Percentiles rank a stretch among this genome's conserved stretches.
Evolutionary conservation across 2,797 vertebrate species (phyloP).

Genomic region (Sebastes minor): DNA sequence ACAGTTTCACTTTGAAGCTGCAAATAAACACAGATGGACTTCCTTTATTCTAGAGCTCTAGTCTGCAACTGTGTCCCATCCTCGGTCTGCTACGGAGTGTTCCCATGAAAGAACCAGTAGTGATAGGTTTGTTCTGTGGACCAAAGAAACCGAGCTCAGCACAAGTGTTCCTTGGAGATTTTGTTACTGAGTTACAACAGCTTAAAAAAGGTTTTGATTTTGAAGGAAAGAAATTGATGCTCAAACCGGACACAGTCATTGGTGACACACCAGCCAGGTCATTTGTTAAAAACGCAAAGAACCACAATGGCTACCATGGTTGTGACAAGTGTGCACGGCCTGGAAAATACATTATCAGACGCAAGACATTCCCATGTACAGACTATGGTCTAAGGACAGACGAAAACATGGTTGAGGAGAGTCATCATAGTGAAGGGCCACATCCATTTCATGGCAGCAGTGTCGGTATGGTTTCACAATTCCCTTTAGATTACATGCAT

Average conservation of each 20-base stretch:
- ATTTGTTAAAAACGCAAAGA: constrained; percentile 25
- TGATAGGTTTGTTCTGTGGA: constrained; percentile 6
- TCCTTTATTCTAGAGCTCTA: constrained; percentile 25
- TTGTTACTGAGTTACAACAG: neutral
- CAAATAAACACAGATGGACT: constrained; percentile 39
- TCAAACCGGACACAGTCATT: neutral
- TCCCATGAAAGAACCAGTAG: constrained; percentile 9
- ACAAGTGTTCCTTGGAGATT: neutral
- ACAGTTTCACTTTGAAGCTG: constrained; percentile 11
- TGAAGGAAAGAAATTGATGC: neutral
- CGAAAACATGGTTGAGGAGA: neutral
- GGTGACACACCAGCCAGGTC: constrained; percentile 3
- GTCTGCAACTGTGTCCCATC: neutral
- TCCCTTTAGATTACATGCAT: neutral
- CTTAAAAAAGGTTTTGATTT: constrained; percentile 9
- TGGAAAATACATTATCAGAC: constrained; percentile 3
- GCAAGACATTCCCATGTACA: constrained; percentile 8
- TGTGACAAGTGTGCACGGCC: constrained; percentile 7
- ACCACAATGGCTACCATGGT: constrained; percentile 9
- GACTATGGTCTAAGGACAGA: neutral
- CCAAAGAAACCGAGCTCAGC: constrained; percentile 14
- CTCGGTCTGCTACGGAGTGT: neutral
- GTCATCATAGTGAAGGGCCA: neutral
- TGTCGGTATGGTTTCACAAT: neutral
- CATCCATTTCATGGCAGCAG: neutral